Percentiles rank a stretch among this genome's conserved stretches.
Conservation (phyloP, 2,113 vertebrate genomes). For the Typhlomys cinereus region DNA sequence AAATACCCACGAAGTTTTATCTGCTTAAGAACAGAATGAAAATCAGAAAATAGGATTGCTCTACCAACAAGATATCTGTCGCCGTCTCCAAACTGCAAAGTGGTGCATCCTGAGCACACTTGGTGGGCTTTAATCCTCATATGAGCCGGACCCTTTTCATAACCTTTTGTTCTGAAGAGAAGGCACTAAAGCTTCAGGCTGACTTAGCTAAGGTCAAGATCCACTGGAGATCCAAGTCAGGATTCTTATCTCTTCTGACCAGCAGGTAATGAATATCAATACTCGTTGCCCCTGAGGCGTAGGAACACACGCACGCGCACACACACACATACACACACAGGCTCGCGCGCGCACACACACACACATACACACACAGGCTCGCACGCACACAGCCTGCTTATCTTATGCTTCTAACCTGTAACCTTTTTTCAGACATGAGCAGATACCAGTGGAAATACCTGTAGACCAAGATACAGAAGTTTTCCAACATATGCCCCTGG, state of each 20-base stretch:
- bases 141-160: neutral
- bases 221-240: neutral
- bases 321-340: no score
- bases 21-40: neutral
- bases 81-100: no score
- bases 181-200: neutral
- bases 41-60: neutral
- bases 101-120: no score
- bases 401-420: neutral
- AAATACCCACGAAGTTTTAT: no score
- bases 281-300: neutral
- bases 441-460: neutral
- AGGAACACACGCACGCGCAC: neutral
- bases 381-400: neutral
- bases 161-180: neutral
- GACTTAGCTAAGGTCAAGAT: neutral
- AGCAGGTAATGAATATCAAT: neutral
- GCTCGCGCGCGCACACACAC: no score
- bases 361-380: no score
- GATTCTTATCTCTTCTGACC: neutral
- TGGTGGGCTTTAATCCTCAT: neutral
- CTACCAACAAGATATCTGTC: neutral
- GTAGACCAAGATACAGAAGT: neutral
- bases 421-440: neutral
- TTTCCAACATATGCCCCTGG: neutral